A percentile compares a stretch with the other conserved stretches of the same genome.
These are phyloP conservation scores for Eunapius fragilis DNA, from an alignment of 37 sponge, comb jelly and placozoan genomes.

Conservation along the genomic window DNA sequence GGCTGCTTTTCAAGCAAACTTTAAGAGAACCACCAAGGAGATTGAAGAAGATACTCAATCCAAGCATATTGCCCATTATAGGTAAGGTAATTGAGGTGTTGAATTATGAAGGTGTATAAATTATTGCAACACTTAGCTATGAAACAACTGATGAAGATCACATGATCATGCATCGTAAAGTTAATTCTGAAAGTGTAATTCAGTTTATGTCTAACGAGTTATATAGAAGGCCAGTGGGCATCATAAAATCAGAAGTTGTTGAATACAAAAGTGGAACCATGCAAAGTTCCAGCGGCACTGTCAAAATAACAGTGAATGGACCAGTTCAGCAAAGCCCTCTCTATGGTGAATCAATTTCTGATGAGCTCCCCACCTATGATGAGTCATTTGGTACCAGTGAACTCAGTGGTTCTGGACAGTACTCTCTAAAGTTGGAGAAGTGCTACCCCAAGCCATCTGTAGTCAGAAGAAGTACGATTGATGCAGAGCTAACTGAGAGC, in stretches of 20 bases:
- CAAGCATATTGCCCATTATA: conserved; percentile 23
- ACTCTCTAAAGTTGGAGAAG: neutral
- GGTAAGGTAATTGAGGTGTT: neutral
- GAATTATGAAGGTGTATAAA: neutral
- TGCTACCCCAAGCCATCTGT: neutral
- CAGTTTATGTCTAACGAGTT: neutral
- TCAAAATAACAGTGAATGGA: neutral
- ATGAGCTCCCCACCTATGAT: neutral
- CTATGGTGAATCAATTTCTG: neutral
- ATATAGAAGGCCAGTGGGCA: neutral
- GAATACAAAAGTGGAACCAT: neutral
- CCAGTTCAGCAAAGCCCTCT: neutral
- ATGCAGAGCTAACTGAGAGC: neutral
- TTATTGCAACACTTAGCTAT: neutral
- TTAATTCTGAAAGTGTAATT: neutral
- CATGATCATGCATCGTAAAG: neutral
- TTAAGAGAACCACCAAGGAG: conserved; percentile 9
- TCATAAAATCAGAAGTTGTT: neutral
- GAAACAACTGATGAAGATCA: neutral
- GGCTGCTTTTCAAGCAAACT: conserved; percentile 61
- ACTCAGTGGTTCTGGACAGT: neutral
- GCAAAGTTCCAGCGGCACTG: neutral
- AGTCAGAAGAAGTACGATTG: neutral
- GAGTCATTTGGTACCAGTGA: neutral
- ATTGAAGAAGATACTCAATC: conserved; percentile 42